A percentile compares a stretch with the other conserved stretches of the same genome.
Conservation (phyloP, 2,797 vertebrate genomes). For the Jordanella pulchra region DNA sequence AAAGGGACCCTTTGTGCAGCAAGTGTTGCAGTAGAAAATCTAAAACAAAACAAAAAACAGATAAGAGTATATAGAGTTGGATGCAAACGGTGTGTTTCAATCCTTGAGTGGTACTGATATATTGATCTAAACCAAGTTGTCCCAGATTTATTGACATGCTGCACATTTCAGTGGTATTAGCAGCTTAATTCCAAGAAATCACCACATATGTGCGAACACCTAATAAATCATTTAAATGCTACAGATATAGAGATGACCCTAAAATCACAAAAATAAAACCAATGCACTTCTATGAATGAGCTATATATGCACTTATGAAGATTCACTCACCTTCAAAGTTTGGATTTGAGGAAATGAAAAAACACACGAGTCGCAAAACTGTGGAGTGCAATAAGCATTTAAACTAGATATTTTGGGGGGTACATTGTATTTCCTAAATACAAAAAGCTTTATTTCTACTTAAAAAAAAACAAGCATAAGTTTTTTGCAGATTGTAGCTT, state of each 20-base stretch:
- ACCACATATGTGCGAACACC: background rate
- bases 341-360: background rate
- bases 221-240: background rate
- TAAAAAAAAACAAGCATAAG: background rate
- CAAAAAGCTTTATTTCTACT: too few species aligned
- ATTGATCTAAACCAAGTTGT: background rate
- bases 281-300: background rate
- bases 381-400: too few species aligned
- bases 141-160: background rate
- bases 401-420: too few species aligned
- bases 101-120: background rate
- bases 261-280: background rate
- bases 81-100: too few species aligned
- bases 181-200: background rate
- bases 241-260: background rate
- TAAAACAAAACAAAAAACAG: too few species aligned
- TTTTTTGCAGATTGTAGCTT: too few species aligned
- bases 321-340: background rate
- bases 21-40: too few species aligned
- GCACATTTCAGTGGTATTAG: background rate
- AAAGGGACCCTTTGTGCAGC: too few species aligned
- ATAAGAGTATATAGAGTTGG: too few species aligned
- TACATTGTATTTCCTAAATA: too few species aligned
- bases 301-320: background rate
- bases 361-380: too few species aligned